phyloP scores from a whole-genome alignment of 2,113 vertebrate species.

The Nothobranchius furzeri region DNA sequence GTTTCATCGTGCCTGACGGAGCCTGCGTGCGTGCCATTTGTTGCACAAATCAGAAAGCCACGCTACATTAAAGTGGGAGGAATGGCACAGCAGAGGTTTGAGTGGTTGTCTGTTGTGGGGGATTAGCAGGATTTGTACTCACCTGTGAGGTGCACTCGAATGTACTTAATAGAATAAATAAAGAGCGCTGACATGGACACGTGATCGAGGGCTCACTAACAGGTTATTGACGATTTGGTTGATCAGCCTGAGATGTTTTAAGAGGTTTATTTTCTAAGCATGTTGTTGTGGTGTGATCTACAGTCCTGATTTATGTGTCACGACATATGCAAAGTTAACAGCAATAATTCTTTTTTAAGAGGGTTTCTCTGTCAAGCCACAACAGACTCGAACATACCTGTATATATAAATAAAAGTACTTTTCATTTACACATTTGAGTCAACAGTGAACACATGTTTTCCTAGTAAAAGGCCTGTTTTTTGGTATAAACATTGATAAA shows the following conservation, averaged over 20 bases:
- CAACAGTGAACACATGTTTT: too few species aligned
- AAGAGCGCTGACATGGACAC: neutral
- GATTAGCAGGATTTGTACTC: slow-evolving; percentile 21
- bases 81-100: slow-evolving; percentile 1
- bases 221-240: neutral
- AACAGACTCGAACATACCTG: neutral
- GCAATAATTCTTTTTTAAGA: too few species aligned
- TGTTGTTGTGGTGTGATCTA: neutral
- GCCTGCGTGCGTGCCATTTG: neutral
- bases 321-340: neutral
- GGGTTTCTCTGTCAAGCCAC: neutral
- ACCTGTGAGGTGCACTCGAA: neutral
- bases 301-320: neutral
- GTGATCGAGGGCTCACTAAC: neutral
- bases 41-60: neutral
- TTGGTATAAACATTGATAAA: too few species aligned
- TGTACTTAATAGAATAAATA: slow-evolving; percentile 5
- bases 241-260: neutral
- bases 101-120: neutral
- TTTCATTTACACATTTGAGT: too few species aligned
- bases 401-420: too few species aligned
- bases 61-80: slow-evolving; percentile 7
- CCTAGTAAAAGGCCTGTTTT: too few species aligned
- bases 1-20: neutral
- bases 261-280: neutral